These are phyloP conservation scores for Tyria jacobaeae DNA, from an alignment of 2,888 invertebrate species.

Conservation along the genomic window DNA sequence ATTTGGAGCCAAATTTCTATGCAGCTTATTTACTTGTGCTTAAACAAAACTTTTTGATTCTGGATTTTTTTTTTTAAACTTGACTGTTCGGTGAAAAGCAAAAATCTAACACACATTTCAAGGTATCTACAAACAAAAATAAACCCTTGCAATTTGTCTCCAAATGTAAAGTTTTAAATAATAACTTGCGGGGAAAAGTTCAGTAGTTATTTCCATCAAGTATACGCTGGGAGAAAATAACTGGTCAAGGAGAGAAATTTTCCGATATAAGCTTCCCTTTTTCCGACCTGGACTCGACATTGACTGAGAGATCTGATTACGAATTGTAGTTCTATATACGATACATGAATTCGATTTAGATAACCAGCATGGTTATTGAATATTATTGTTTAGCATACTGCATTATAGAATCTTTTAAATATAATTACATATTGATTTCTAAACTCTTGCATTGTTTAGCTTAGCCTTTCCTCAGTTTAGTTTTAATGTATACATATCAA, in stretches of 20 bases:
- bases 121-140: slow-evolving; percentile 41
- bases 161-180: slow-evolving; percentile 50
- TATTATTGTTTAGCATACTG: too few relatives aligned
- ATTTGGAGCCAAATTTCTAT: too few relatives aligned
- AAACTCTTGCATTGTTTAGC: too few relatives aligned
- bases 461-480: too few relatives aligned
- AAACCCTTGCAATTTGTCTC: slow-evolving; percentile 38
- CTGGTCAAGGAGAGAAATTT: slow-evolving; percentile 47
- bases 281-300: slow-evolving; percentile 36
- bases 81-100: slow-evolving; percentile 28
- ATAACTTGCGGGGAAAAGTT: slow-evolving; percentile 44
- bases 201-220: slow-evolving; percentile 40
- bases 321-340: neutral
- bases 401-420: too few relatives aligned
- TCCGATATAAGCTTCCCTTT: slow-evolving; percentile 40
- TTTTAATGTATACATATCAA: too few relatives aligned
- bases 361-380: too few relatives aligned
- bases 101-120: slow-evolving; percentile 42
- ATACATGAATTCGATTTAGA: too few relatives aligned
- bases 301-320: slow-evolving; percentile 36
- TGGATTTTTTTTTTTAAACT: slow-evolving; percentile 3
- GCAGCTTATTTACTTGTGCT: neutral
- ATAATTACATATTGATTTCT: too few relatives aligned
- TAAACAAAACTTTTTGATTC: slow-evolving; percentile 1
- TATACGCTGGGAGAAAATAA: slow-evolving; percentile 39